Evolutionary conservation across 1,140 invertebrate species (phyloP).

Genomic region (Penaeus indicus): DNA sequence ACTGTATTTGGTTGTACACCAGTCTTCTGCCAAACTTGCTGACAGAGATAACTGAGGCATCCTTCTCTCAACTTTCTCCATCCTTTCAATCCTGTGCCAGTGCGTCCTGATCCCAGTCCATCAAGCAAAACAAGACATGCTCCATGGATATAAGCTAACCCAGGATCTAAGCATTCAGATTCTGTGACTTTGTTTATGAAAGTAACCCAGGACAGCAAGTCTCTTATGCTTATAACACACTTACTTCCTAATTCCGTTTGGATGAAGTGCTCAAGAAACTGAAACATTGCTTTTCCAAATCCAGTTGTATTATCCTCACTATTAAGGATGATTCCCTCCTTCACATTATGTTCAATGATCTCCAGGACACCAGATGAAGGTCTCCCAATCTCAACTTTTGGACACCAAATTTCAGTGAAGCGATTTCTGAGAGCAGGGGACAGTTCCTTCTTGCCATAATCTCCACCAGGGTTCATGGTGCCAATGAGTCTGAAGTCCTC

Average conservation of each 20-base stretch:
- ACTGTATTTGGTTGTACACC: conserved; percentile 38
- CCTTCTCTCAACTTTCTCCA: conserved; percentile 63
- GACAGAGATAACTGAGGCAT: conserved; percentile 50
- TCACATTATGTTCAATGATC: conserved; percentile 87
- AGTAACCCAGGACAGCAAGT: conserved; percentile 92
- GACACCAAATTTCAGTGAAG: conserved; percentile 99
- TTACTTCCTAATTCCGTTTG: conserved; percentile 80
- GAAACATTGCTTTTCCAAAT: conserved; percentile 80
- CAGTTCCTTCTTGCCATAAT: conserved; percentile 99
- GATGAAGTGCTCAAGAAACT: conserved; percentile 86
- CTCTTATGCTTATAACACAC: conserved; percentile 87
- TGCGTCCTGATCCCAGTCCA: conserved; percentile 78
- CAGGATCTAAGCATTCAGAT: conserved; percentile 54
- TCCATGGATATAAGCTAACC: conserved; percentile 86
- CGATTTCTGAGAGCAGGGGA: conserved; percentile 97
- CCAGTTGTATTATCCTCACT: conserved; percentile 72
- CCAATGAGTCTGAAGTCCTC: conserved; percentile 91
- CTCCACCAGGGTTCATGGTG: conserved; percentile 99
- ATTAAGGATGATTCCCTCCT: conserved; percentile 71
- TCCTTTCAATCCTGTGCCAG: conserved; percentile 67
- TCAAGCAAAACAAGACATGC: conserved; percentile 93
- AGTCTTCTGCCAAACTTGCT: conserved; percentile 54
- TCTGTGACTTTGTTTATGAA: conserved; percentile 83
- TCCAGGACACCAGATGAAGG: conserved; percentile 79
- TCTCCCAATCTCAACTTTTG: conserved; percentile 73